Base-by-base conservation (phyloP, 1,140 invertebrate genomes). In the Drosophila willistoni region DNA sequence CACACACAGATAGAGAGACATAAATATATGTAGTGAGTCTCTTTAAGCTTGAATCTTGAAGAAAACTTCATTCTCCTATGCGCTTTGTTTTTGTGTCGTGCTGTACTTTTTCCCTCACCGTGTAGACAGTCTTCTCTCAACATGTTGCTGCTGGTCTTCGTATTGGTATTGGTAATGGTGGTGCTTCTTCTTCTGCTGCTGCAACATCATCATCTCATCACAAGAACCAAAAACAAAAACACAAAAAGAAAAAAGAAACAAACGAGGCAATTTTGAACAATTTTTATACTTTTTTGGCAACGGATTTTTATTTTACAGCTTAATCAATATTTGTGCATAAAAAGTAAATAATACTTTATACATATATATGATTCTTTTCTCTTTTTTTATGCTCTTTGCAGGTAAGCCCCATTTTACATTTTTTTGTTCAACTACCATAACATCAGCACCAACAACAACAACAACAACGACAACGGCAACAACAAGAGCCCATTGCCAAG, bases 301-400 rank as follows among this genome's bases (percentile, higher is more conserved):
- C 67, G 61, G 70, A 66, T 66, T 67, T 51, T 51, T 51, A 9
- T 51, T 87, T 89, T 81, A 89, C 71, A 66, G 74, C 85, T 90
- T 89, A 89, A 89, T 89, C 85, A 89, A 89, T 89, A 89, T 87
- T 77, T 73, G 68, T 77, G 70, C 70, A 77, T 82, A 78, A 82
- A 87, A 86, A 75, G 76, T 78, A 75, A 78, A 78, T 78, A 78
- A 78, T 64, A 57, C 47, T 72, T 14, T 63, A 29, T 64, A 51
- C n/a, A 56, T 56, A 68, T 29, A 41, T 60, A 47, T 33, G 25
- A 25, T 55, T 64, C 12, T 47, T 29, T 29, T n/a, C 34, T 17
- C 44, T 29, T 36, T 68, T 86, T 89, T 89, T 83, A 89, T 84
- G 73, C 71, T 64, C 69, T 51, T 60, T 87, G 84, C 84, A 87